phyloP scores from a whole-genome alignment of 2,113 vertebrate genomes.

The Pheucticus melanocephalus region DNA sequence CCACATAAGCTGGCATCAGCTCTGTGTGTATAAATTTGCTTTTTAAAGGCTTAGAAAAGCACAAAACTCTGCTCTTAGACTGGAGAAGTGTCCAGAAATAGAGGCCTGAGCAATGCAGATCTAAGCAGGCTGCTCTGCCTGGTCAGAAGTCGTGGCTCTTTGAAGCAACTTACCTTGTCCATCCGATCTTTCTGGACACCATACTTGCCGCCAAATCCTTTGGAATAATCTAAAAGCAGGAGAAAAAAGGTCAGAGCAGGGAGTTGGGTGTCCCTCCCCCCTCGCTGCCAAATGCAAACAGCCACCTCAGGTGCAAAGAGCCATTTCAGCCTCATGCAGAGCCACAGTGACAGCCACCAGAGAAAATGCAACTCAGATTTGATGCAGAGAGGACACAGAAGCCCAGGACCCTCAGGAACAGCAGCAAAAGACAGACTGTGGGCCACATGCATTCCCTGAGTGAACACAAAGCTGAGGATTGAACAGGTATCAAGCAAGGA shows the following conservation, averaged over 20 bases:
- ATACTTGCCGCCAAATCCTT: slow-evolving; percentile 94
- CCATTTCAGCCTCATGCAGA: slow-evolving; percentile 28
- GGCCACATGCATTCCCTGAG: neutral
- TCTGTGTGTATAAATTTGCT: neutral
- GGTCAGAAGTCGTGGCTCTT: neutral
- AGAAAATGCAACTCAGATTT: neutral
- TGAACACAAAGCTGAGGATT: neutral
- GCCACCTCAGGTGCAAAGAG: neutral
- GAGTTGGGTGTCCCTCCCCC: neutral
- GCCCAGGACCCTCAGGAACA: neutral
- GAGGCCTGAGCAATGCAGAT: neutral
- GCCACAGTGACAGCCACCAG: neutral
- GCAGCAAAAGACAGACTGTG: neutral
- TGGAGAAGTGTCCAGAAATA: neutral
- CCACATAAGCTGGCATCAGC: neutral
- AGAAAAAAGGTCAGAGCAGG: neutral
- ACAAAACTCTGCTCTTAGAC: neutral
- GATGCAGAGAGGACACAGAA: neutral
- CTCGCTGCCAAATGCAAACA: neutral
- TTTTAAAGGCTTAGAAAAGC: neutral
- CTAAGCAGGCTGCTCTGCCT: neutral
- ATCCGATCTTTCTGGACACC: slow-evolving; percentile 94
- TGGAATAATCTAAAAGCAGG: slow-evolving; percentile 86
- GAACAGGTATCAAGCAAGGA: slow-evolving; percentile 34
- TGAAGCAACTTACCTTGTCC: slow-evolving; percentile 84